Percentiles rank a stretch among this genome's conserved stretches.
Conservation (phyloP, 2,888 invertebrate species). For the Carterocephalus palaemon region DNA sequence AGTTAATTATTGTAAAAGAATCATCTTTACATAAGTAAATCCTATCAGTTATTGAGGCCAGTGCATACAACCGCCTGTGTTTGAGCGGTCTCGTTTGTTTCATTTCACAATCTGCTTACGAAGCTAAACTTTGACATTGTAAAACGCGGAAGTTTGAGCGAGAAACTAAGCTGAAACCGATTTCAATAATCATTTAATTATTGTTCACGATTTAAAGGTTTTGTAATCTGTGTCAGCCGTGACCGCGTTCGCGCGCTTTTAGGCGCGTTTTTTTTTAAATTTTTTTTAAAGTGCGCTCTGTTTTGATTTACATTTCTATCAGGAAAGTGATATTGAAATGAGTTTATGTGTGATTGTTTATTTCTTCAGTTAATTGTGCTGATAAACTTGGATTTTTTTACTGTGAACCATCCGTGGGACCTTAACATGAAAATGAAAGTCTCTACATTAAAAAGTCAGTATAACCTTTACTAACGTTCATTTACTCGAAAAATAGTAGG, state of each 20-base stretch:
- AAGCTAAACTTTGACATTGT: constrained; percentile 36
- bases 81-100: constrained; percentile 6
- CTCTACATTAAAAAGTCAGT: too few species aligned
- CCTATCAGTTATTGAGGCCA: constrained; percentile 46
- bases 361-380: too few species aligned
- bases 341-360: too few species aligned
- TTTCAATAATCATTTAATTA: constrained; percentile 3
- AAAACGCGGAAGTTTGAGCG: constrained; percentile 34
- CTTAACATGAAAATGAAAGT: too few species aligned
- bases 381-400: too few species aligned
- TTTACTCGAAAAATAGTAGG: too few species aligned
- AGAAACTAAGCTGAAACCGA: constrained; percentile 14
- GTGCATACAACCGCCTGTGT: constrained; percentile 21
- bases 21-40: constrained; percentile 44
- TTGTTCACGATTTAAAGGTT: constrained; percentile 16
- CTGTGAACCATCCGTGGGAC: too few species aligned
- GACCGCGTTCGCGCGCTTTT: constrained; percentile 49
- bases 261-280: constrained; percentile 34
- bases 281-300: constrained; percentile 33
- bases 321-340: too few species aligned
- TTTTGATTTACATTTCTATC: too few species aligned
- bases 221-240: constrained; percentile 12
- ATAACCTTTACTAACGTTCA: too few species aligned
- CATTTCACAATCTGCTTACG: constrained; percentile 32
- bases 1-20: constrained; percentile 23